Evolutionary conservation across 2,797 vertebrate species (phyloP).

Genomic region (Sebastes itinus): DNA sequence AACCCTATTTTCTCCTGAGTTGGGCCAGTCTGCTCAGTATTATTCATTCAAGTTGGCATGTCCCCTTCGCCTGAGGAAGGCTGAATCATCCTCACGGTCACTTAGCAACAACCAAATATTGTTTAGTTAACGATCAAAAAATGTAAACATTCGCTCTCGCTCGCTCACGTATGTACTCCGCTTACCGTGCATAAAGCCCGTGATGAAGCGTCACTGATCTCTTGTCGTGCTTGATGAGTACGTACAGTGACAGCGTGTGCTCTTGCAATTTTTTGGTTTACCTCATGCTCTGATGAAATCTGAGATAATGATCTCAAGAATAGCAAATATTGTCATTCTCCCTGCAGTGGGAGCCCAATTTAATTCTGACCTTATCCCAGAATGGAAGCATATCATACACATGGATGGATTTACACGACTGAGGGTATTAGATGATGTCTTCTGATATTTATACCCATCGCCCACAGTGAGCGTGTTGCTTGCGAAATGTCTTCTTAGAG

Average conservation of each 20-base stretch:
- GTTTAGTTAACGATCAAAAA: constrained; percentile 59
- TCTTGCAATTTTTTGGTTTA: constrained; percentile 20
- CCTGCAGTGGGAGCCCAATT: constrained; percentile 55
- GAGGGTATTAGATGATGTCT: constrained; percentile 60
- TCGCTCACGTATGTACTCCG: constrained; percentile 1
- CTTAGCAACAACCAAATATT: constrained; percentile 85
- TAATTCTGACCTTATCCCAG: constrained; percentile 68
- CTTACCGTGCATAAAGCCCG: constrained; percentile 9
- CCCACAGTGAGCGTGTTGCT: constrained; percentile 56
- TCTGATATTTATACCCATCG: constrained; percentile 65
- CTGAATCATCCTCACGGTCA: constrained; percentile 78
- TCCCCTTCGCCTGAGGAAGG: constrained; percentile 59
- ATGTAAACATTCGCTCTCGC: constrained; percentile 51
- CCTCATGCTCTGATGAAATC: constrained; percentile 52
- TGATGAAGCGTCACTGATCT: constrained; percentile 1
- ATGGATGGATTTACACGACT: constrained; percentile 52
- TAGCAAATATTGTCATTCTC: constrained; percentile 67
- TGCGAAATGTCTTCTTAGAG: constrained; percentile 51
- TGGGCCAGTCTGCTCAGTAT: constrained; percentile 70
- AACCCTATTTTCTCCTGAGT: constrained; percentile 62
- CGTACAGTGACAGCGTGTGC: neutral
- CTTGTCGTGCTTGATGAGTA: neutral
- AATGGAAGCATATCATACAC: constrained; percentile 67
- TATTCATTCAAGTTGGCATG: constrained; percentile 74
- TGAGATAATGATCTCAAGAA: constrained; percentile 60